Evolutionary conservation across 2,113 vertebrate species (phyloP).

Genomic region (Conger conger): DNA sequence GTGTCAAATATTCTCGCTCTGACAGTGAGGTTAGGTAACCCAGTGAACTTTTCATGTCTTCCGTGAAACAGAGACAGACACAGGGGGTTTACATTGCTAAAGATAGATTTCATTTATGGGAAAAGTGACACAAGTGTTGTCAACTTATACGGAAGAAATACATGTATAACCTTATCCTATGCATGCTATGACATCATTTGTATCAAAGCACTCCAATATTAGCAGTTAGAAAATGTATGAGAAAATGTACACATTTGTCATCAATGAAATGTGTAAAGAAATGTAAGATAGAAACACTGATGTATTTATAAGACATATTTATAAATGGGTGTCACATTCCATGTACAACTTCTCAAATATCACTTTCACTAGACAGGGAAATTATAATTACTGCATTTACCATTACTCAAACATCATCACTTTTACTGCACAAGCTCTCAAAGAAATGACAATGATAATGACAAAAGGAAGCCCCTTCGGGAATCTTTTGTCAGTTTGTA

Average conservation of each 20-base stretch:
- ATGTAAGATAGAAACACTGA: not conserved
- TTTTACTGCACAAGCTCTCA: slow-evolving; percentile 7
- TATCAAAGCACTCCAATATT: not conserved
- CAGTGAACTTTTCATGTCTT: not conserved
- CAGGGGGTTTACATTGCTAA: slow-evolving; percentile 17
- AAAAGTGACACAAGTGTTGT: not conserved
- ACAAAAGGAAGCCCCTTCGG: slow-evolving; percentile 23
- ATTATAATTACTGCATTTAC: slow-evolving; percentile 37
- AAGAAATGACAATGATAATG: slow-evolving; percentile 33
- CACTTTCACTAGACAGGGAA: no score
- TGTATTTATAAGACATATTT: not conserved
- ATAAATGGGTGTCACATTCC: not conserved
- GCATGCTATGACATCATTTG: not conserved
- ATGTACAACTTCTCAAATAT: not conserved
- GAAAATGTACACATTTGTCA: not conserved
- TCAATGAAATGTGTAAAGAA: not conserved
- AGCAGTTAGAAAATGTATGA: not conserved
- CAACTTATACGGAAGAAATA: not conserved
- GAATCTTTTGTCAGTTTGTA: slow-evolving; percentile 50
- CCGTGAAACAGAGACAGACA: not conserved
- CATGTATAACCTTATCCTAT: not conserved
- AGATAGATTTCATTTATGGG: not conserved
- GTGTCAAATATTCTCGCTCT: not conserved
- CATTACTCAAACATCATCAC: slow-evolving; percentile 35
- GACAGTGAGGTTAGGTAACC: not conserved